Base-by-base conservation (phyloP, 2,113 vertebrate species). In the Solea senegalensis region DNA sequence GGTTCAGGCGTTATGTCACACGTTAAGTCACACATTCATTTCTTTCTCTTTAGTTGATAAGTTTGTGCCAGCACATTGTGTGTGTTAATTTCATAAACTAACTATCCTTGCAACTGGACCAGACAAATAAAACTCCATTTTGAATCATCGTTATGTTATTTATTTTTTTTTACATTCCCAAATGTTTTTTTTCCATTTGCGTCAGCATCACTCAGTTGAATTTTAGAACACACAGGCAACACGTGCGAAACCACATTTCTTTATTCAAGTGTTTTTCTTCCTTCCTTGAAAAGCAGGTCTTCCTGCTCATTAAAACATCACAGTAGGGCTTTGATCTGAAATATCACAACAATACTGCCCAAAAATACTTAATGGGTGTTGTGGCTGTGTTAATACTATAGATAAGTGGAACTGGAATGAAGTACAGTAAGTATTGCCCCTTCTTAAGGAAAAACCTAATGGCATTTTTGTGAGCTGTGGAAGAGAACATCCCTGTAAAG, bases 61-160 rank as follows among this genome's bases (percentile, higher is more conserved):
- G 77, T 86, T 74, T 82, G 86, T 90, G 84, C 84, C 77, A 78
- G 76, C 86, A 84, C 84, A 81, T 76, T 80, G 62, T 80, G 59
- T 84, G 74, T 89, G 84, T 87, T 86, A 55, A 83, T 91, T 86
- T 86, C 71, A 89, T 79, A 69, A 81, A 74, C 72, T 73, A 74
- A 88, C 71, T 86, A 54, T 81, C 81, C 69, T 69, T 82, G 84
- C 64, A 87, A 86, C 84, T 90, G 91, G 90, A 92, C 88, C 90
- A 89, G 88, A 88, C 27, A 64, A 94, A 94, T 93, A 93, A 93
- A 91, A 91, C 81, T 86, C 46, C 70, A 86, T 93, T 94, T 92
- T 87, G 90, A 91, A 89, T 89, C 83, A 90, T 89, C 9, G 8
- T 61, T 54, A 75, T 76, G 8, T 55, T 57, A 34, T 66, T 15